Percentiles rank a stretch among this genome's conserved stretches.
These are phyloP conservation scores for Dyspetes luteomarginatus DNA, from an alignment of 2,888 invertebrate species.

Conservation along the genomic window DNA sequence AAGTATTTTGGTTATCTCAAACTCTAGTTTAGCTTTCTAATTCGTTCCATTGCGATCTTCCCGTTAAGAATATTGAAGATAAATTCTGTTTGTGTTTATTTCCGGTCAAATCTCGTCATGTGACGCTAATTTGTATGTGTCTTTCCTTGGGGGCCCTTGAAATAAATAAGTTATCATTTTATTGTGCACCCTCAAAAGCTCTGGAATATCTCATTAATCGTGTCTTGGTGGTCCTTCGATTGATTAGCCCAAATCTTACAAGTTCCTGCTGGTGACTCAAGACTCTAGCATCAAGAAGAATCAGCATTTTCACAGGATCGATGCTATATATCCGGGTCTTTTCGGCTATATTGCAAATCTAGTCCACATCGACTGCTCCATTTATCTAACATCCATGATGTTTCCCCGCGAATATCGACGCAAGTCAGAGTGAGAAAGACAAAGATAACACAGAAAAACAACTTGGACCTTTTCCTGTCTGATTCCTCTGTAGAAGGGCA, in stretches of 20 bases:
- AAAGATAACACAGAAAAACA: background rate
- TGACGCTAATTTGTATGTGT: background rate
- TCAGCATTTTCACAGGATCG: conserved; percentile 18
- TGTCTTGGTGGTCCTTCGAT: background rate
- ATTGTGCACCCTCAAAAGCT: too few species aligned
- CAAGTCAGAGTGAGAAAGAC: conserved; percentile 7
- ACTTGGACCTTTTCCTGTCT: background rate
- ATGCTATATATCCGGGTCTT: background rate
- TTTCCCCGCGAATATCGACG: conserved; percentile 27
- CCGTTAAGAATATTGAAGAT: conserved; percentile 29
- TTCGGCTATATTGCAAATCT: conserved; percentile 21
- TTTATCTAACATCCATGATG: conserved; percentile 19
- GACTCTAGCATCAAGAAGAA: background rate
- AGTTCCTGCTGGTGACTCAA: background rate
- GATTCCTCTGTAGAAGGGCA: background rate
- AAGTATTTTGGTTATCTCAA: conserved; percentile 40
- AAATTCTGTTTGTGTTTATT: conserved; percentile 29
- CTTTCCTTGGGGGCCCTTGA: too few species aligned
- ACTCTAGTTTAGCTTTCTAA: conserved; percentile 13
- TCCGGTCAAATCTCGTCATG: conserved; percentile 31
- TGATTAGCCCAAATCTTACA: background rate
- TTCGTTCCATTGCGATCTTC: background rate
- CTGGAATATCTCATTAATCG: too few species aligned
- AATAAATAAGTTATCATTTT: background rate
- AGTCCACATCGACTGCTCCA: conserved; percentile 26